These are phyloP conservation scores for Tenebrio molitor DNA, from an alignment of 1,140 invertebrate species.

Conservation along the genomic window DNA sequence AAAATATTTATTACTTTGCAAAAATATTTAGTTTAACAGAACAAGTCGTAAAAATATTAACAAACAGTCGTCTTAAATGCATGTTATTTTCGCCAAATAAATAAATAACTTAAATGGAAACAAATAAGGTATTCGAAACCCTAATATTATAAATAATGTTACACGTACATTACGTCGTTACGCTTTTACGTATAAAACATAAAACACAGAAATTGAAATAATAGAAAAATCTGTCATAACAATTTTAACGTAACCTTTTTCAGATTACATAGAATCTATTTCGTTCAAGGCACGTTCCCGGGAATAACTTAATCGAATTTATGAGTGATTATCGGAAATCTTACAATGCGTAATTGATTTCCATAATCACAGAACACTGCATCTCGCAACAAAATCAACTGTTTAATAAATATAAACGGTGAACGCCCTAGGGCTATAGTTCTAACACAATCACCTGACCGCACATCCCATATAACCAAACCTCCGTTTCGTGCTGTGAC, in stretches of 20 bases:
- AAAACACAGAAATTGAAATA: too few species aligned
- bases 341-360: slow-evolving; percentile 89
- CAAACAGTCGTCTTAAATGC: slow-evolving; percentile 16
- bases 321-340: slow-evolving; percentile 87
- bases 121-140: slow-evolving; percentile 25
- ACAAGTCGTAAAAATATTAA: slow-evolving; percentile 14
- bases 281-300: slow-evolving; percentile 12
- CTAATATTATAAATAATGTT: not conserved
- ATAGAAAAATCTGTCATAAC: too few species aligned
- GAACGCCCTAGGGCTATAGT: slow-evolving; percentile 87
- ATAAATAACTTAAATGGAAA: slow-evolving; percentile 39
- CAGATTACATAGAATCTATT: not conserved
- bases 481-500: slow-evolving; percentile 87
- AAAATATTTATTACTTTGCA: slow-evolving; percentile 33
- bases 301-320: slow-evolving; percentile 71
- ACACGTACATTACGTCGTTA: slow-evolving; percentile 33
- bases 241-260: not conserved
- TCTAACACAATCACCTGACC: slow-evolving; percentile 87
- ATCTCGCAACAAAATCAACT: slow-evolving; percentile 83
- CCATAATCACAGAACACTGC: slow-evolving; percentile 94
- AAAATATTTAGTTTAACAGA: slow-evolving; percentile 22
- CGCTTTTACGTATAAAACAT: slow-evolving; percentile 11
- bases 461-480: slow-evolving; percentile 91
- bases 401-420: slow-evolving; percentile 83
- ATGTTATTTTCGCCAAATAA: slow-evolving; percentile 32